Evolutionary conservation across 2,797 vertebrate species (phyloP).

Genomic region (Phataginus tricuspis): DNA sequence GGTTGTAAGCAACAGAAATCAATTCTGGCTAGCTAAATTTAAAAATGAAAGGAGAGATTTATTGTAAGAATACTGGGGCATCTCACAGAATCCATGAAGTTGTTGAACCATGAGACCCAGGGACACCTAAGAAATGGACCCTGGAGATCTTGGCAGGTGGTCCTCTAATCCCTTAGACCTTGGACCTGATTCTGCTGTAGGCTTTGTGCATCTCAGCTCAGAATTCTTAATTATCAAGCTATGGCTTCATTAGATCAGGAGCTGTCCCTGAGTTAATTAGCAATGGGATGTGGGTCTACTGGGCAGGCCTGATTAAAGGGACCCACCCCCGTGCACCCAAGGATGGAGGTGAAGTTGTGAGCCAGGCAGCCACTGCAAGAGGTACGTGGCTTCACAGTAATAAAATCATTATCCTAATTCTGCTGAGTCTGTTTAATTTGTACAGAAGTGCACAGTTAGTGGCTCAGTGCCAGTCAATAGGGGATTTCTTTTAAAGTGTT

Average conservation of each 20-base stretch:
- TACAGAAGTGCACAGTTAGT: background rate
- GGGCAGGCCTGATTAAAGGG: background rate
- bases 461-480: background rate
- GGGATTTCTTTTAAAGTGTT: background rate
- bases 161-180: no score
- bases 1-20: background rate
- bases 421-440: background rate
- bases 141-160: rapidly evolving
- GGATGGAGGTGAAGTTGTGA: background rate
- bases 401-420: background rate
- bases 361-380: background rate
- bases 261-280: background rate
- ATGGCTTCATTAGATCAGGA: background rate
- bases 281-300: background rate
- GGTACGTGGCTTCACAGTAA: background rate
- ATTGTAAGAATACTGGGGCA: background rate
- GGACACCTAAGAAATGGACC: background rate
- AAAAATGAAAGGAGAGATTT: background rate
- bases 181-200: no score
- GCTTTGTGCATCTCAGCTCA: background rate
- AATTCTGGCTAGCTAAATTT: background rate
- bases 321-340: background rate
- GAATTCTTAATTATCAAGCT: background rate
- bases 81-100: background rate
- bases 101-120: background rate